Evolutionary conservation across 2,888 invertebrate genomes (phyloP).

Genomic region (Ethmia dodecea): DNA sequence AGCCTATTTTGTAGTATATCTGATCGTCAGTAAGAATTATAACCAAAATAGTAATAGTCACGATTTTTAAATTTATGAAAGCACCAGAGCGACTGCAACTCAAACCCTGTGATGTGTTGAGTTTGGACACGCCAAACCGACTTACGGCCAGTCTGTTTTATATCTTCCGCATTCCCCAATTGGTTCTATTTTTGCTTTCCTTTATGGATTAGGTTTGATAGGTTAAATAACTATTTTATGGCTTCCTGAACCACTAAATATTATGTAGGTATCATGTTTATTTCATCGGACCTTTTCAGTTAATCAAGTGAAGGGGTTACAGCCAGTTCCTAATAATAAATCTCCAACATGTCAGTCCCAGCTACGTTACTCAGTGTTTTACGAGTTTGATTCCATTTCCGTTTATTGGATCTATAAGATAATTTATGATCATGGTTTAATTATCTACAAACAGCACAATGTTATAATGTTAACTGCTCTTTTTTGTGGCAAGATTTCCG

Average conservation of each 20-base stretch:
- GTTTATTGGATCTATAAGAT: too few relatives aligned
- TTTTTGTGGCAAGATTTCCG: too few relatives aligned
- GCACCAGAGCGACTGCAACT: slow-evolving; percentile 22
- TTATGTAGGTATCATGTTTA: neutral
- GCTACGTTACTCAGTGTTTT: too few relatives aligned
- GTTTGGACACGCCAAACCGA: slow-evolving; percentile 24
- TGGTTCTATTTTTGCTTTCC: slow-evolving; percentile 53
- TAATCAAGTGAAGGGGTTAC: too few relatives aligned
- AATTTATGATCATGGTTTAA: too few relatives aligned
- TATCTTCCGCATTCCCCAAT: slow-evolving; percentile 63
- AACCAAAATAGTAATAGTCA: slow-evolving; percentile 18
- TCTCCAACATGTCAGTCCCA: too few relatives aligned
- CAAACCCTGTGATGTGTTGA: slow-evolving; percentile 36
- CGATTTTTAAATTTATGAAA: slow-evolving; percentile 22
- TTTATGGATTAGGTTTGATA: slow-evolving; percentile 37
- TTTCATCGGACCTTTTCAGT: too few relatives aligned
- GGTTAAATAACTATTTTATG: slow-evolving; percentile 34
- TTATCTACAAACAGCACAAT: too few relatives aligned
- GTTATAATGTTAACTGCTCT: too few relatives aligned
- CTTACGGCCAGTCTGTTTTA: slow-evolving; percentile 40
- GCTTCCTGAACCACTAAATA: slow-evolving; percentile 34
- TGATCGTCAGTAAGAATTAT: slow-evolving; percentile 20
- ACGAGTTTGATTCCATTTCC: too few relatives aligned
- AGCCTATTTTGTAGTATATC: slow-evolving; percentile 17
- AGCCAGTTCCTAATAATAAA: too few relatives aligned